phyloP scores from a whole-genome alignment of 2,113 vertebrate genomes.

The Genyomyrus donnyi region DNA sequence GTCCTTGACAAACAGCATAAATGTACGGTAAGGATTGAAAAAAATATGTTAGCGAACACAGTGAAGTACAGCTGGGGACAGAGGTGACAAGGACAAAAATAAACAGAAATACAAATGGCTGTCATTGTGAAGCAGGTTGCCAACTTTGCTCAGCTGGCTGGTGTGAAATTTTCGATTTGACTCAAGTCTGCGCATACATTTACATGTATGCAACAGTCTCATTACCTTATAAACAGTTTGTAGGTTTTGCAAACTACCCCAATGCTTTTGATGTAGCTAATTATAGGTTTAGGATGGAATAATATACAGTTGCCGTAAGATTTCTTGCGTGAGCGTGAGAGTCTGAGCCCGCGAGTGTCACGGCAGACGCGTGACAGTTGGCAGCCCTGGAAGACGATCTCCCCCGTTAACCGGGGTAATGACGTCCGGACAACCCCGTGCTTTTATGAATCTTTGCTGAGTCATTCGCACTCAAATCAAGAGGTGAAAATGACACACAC shows the following conservation, averaged over 20 bases:
- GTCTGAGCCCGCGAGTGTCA: not conserved
- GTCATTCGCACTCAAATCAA: not conserved
- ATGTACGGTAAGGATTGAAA: not conserved
- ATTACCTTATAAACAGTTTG: not conserved
- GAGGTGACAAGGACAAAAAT: not conserved
- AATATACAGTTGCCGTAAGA: not conserved
- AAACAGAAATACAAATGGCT: not conserved
- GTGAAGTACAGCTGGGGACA: not conserved
- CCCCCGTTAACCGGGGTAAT: not conserved
- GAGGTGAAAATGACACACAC: not conserved
- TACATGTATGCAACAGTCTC: not conserved
- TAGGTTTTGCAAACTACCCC: not conserved
- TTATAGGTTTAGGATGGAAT: not conserved
- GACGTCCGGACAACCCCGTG: not conserved
- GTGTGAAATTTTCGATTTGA: not conserved
- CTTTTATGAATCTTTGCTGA: not conserved
- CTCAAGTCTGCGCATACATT: too few relatives aligned
- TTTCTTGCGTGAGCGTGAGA: not conserved
- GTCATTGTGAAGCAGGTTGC: not conserved
- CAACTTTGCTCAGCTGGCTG: not conserved
- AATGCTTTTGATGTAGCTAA: not conserved
- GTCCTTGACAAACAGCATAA: not conserved
- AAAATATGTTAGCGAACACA: too few relatives aligned
- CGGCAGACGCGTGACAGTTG: not conserved
- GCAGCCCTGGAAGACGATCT: not conserved